These are phyloP conservation scores for Andrena flavipes DNA, from an alignment of 2,888 invertebrate genomes.

Conservation along the genomic window DNA sequence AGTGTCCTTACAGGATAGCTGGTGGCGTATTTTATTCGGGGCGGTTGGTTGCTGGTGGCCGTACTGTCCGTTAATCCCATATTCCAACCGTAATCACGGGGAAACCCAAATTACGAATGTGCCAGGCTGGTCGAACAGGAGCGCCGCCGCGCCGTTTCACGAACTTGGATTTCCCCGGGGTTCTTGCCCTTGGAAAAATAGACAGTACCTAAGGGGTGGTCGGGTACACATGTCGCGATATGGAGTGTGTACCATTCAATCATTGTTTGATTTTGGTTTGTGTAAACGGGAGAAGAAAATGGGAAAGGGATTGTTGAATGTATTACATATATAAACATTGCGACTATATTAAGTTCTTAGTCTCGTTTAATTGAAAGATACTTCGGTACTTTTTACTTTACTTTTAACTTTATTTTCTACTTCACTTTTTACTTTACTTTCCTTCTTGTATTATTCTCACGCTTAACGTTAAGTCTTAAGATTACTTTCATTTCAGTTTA, in stretches of 20 bases:
- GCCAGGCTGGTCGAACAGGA: background rate
- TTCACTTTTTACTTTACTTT: too few species aligned
- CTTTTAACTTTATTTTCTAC: too few species aligned
- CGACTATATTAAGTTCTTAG: too few species aligned
- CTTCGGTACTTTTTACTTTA: too few species aligned
- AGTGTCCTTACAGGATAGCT: conserved; percentile 52
- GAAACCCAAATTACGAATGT: conserved; percentile 49
- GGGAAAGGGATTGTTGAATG: background rate
- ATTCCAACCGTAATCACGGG: conserved; percentile 45
- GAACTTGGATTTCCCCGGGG: conserved; percentile 15
- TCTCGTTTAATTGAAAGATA: too few species aligned
- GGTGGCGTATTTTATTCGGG: conserved; percentile 59
- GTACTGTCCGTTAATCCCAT: conserved; percentile 62
- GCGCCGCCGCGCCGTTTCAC: too few species aligned
- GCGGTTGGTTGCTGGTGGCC: conserved; percentile 67
- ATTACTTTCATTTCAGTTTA: too few species aligned
- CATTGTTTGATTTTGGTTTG: background rate
- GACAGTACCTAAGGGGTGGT: background rate
- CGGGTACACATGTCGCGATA: background rate
- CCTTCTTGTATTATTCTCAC: too few species aligned
- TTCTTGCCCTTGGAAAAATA: background rate
- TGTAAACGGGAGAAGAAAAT: background rate
- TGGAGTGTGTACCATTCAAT: background rate
- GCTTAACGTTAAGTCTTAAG: too few species aligned
- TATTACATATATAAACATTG: too few species aligned